A percentile compares a stretch with the other conserved stretches of the same genome.
Evolutionary conservation across 2,888 invertebrate species (phyloP).

Genomic region (Formica aserva): DNA sequence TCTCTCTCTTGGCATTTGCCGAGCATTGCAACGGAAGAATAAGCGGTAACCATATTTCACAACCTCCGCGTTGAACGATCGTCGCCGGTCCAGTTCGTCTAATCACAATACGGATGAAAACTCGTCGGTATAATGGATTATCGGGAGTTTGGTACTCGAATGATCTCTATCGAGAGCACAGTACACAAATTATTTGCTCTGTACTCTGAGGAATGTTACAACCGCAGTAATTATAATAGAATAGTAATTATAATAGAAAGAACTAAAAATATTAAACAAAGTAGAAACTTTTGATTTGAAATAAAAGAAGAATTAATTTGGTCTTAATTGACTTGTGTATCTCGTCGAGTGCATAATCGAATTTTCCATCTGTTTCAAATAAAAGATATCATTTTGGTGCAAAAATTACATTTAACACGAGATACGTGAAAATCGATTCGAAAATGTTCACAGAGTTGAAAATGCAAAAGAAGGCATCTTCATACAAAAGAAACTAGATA

Average conservation of each 20-base stretch:
- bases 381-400: not conserved
- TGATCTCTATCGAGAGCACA: not conserved
- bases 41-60: conserved; percentile 26
- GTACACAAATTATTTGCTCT: conserved; percentile 17
- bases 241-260: not conserved
- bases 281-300: not conserved
- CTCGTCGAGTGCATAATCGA: not conserved
- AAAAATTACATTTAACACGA: not conserved
- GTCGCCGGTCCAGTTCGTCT: not conserved
- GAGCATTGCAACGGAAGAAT: conserved; percentile 25
- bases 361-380: not conserved
- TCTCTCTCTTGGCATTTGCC: conserved; percentile 17
- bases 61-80: not conserved
- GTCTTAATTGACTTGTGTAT: not conserved
- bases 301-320: not conserved
- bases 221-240: not conserved
- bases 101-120: conserved; percentile 33
- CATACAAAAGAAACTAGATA: not conserved
- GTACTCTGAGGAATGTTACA: not conserved
- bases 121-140: conserved; percentile 7
- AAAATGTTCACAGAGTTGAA: not conserved
- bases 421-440: not conserved
- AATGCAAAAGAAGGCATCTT: not conserved
- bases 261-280: not conserved
- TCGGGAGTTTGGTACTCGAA: not conserved